Conservation (phyloP, 2,797 vertebrate genomes). For the Gymnothorax javanicus region DNA sequence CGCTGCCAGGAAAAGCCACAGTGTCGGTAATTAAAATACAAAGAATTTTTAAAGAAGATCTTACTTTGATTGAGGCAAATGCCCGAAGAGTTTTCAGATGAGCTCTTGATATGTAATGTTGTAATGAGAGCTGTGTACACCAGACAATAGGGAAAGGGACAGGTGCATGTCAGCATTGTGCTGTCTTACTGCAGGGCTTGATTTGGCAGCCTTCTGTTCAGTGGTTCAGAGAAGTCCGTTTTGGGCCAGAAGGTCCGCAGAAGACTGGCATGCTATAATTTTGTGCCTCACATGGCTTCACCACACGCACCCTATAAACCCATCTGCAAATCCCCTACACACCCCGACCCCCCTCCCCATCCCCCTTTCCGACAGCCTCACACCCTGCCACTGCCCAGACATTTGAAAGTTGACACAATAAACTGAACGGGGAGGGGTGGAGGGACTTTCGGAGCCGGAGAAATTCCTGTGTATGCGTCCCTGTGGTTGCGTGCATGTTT, state of each 20-base stretch:
- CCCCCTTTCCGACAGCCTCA: too few species aligned
- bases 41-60: neutral
- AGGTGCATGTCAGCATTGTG: conserved; percentile 32
- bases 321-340: neutral
- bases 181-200: conserved; percentile 38
- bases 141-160: conserved; percentile 28
- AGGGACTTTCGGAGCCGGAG: neutral
- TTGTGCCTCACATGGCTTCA: neutral
- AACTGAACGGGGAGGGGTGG: conserved; percentile 11
- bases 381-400: conserved; percentile 6
- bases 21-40: conserved; percentile 13
- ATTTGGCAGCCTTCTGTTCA: conserved; percentile 36
- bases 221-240: conserved; percentile 27
- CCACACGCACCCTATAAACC: neutral
- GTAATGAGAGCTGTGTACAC: conserved; percentile 29
- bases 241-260: conserved; percentile 14
- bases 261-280: neutral
- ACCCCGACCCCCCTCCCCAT: neutral
- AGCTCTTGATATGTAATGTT: conserved; percentile 19
- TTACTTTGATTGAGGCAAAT: conserved; percentile 21
- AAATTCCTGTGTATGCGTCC: neutral
- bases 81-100: conserved; percentile 27
- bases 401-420: conserved; percentile 24
- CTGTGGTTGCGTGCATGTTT: neutral
- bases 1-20: neutral